Percentiles rank a stretch among this genome's conserved stretches.
phyloP scores from a whole-genome alignment of 2,888 invertebrate genomes.

The Nemotelus pantherinus region DNA sequence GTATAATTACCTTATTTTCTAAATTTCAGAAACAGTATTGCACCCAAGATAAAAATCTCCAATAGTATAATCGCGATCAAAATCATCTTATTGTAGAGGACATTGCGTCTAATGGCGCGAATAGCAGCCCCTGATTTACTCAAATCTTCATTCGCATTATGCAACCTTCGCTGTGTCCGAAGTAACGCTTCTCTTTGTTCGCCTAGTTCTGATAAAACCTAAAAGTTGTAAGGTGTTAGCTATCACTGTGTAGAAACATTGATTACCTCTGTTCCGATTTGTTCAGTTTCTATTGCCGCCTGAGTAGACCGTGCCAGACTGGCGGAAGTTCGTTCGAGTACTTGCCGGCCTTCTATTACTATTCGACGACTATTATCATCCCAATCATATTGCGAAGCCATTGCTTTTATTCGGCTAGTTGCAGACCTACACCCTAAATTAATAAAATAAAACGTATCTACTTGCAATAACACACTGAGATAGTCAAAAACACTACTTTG shows the following conservation, averaged over 20 bases:
- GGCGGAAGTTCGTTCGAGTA: constrained; percentile 70
- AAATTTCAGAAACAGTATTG: constrained; percentile 30
- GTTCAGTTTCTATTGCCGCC: constrained; percentile 82
- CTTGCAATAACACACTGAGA: too few relatives aligned
- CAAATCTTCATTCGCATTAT: constrained; percentile 77
- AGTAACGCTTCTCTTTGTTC: constrained; percentile 79
- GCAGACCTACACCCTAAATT: too few relatives aligned
- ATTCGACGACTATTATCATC: constrained; percentile 67
- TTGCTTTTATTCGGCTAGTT: neutral
- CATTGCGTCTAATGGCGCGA: constrained; percentile 73
- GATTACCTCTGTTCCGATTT: constrained; percentile 73
- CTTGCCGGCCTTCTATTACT: constrained; percentile 68
- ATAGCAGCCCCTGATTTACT: constrained; percentile 73
- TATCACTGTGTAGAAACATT: neutral
- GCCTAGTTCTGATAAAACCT: constrained; percentile 78
- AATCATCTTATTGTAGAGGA: constrained; percentile 79
- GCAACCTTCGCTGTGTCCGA: constrained; percentile 72
- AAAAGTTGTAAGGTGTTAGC: neutral
- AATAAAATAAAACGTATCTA: too few relatives aligned
- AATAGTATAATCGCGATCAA: constrained; percentile 77
- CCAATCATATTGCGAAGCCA: constrained; percentile 62
- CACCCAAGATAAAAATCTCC: constrained; percentile 73
- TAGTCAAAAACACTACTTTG: too few relatives aligned
- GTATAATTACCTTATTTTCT: neutral
- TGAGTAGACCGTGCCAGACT: constrained; percentile 76